Conservation (phyloP, 2,113 vertebrate species). For the Symphodus melops region DNA sequence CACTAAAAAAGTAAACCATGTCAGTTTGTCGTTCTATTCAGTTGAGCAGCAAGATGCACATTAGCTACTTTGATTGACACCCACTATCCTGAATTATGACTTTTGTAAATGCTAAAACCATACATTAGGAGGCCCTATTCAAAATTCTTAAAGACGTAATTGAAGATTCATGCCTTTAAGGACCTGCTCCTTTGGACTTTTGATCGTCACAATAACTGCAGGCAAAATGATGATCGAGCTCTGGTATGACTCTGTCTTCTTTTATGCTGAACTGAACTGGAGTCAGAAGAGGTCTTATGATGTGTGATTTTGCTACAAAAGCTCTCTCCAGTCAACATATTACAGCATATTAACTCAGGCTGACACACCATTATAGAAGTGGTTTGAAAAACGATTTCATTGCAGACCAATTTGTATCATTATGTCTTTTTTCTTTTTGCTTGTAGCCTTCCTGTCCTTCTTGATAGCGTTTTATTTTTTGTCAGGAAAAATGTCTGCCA, state of each 20-base stretch:
- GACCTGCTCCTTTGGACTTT: too few species aligned
- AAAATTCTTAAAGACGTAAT: too few species aligned
- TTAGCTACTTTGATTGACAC: too few species aligned
- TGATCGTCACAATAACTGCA: neutral
- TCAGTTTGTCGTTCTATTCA: too few species aligned
- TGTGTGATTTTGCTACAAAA: conserved; percentile 1
- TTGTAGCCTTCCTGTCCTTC: conserved; percentile 6
- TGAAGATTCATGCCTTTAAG: too few species aligned
- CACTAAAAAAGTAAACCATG: too few species aligned
- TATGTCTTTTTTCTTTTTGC: conserved; percentile 20
- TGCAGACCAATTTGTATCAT: conserved; percentile 37
- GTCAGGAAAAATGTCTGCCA: conserved; percentile 39
- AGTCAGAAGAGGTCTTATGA: conserved; percentile 20
- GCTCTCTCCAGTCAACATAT: conserved; percentile 20
- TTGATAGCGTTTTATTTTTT: conserved; percentile 24
- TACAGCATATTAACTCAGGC: conserved; percentile 41
- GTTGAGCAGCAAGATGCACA: too few species aligned
- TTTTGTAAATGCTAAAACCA: too few species aligned
- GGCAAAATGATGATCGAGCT: too few species aligned
- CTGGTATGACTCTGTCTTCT: neutral
- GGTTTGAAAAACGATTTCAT: conserved; percentile 49
- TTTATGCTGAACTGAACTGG: neutral
- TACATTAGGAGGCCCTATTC: too few species aligned
- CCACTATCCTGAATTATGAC: too few species aligned
- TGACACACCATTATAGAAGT: conserved; percentile 34